Evolutionary conservation across 2,113 vertebrate species (phyloP).

Genomic region (Oryzias melastigma): DNA sequence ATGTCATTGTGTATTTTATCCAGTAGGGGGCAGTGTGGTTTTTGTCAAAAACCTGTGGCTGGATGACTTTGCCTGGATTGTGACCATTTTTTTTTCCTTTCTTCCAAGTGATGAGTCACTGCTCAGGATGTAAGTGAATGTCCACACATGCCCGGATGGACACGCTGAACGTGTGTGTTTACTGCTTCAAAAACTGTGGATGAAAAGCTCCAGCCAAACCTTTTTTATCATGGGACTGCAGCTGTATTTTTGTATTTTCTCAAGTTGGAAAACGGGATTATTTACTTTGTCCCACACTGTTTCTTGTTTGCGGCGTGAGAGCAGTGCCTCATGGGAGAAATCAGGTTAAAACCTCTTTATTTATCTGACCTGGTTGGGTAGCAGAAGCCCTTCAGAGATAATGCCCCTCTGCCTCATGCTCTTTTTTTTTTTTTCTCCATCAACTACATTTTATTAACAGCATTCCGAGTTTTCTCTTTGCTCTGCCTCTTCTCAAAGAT

Average conservation of each 20-base stretch:
- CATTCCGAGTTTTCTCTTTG: constrained; percentile 67
- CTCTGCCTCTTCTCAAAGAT: constrained; percentile 57
- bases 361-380: constrained; percentile 64
- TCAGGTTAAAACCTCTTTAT: constrained; percentile 75
- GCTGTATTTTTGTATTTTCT: constrained; percentile 6
- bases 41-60: not conserved
- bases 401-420: constrained; percentile 56
- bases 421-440: constrained; percentile 26
- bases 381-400: constrained; percentile 65
- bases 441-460: constrained; percentile 59
- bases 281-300: constrained; percentile 16
- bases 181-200: not conserved
- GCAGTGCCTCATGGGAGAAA: constrained; percentile 56
- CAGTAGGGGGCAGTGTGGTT: constrained; percentile 63
- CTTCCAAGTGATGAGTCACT: constrained; percentile 62
- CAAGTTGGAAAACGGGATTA: constrained; percentile 34
- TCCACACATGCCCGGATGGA: constrained; percentile 1
- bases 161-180: constrained; percentile 3
- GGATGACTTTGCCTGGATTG: not conserved
- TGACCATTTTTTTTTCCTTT: constrained; percentile 19
- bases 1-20: constrained; percentile 5
- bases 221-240: constrained; percentile 18
- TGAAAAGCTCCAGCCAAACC: constrained; percentile 14
- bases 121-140: constrained; percentile 48
- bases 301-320: constrained; percentile 23